Base-by-base conservation (phyloP, 2,888 invertebrate species). In the Cephus sareptanus region DNA sequence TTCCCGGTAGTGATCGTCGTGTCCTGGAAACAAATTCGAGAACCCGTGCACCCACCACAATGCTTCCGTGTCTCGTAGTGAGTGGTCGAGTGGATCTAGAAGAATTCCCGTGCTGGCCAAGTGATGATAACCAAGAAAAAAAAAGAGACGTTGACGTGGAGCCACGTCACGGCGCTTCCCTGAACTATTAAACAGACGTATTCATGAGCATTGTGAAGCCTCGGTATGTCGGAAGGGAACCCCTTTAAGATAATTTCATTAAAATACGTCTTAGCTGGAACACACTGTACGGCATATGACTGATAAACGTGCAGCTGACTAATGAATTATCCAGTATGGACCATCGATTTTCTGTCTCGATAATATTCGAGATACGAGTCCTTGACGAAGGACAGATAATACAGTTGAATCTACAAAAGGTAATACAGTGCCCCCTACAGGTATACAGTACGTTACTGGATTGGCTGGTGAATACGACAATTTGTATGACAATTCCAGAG, bases 401-500 rank as follows among this genome's bases (percentile, higher is more conserved):
- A 56, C 56, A 56, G 56, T 56, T 23, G 56, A 56, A 56, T 23
- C 56, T 9, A 56, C 56, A n/a, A 34, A 30, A 56, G 56, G 56
- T 56, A 56, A 56, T 56, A 56, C 56, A 23, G 23, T 56, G 23
- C 56, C 15, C 56, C 56, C 56, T 56, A 56, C 23, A 23, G 56
- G 9, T 56, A 56, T 56, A 23, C 56, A 56, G 56, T 9, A 23
- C 56, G 56, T 56, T 56, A 56, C 56, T 56, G 56, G 56, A 56
- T 23, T 9, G 56, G 23, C 56, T 56, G 1, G 9, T 56, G 88
- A 87, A 86, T 86, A 85, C 87, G 85, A 86, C 89, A 89, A 89
- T 89, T 89, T 89, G 89, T 89, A 89, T 86, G 87, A 89, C 88
- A 86, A 89, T 88, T 83, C 82, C 80, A 83, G 82, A 80, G 85